Evolutionary conservation across 1,140 invertebrate species (phyloP), one percentile per base, ranked within the genome.

Genomic region (Euglossa dilemma): DNA sequence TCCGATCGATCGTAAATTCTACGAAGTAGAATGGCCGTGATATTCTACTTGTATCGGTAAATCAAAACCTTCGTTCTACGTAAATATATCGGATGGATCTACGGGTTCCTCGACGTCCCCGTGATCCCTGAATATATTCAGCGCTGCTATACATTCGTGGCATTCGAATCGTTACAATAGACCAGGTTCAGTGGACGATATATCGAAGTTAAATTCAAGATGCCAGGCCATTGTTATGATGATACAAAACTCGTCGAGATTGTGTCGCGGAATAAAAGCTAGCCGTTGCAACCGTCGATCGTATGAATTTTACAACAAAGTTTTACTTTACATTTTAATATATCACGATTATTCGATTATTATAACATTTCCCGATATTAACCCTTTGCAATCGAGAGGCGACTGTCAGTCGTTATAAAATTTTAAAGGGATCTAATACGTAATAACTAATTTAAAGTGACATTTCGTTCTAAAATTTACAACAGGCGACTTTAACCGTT

Each of bases 1-100:
- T 54, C 3, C 28, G 14, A 9, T 25, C 25, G 54, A 69, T 43
- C 63, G 45, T 82, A 76, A 75, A 82, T 82, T 47, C 45, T 16
- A 43, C 73, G 54, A 23, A 52, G n/a, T 76, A 75, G 63, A 52
- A 66, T 18, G 18, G 8, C 8, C 6, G 43, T n/a, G 36, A 52
- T 54, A 63, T 50, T 75, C 71, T 50, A 47, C 25, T 36, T 64
- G 14, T 47, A 6, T 18, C 52, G 18, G n/a, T 59, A 54, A 76
- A 82, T 82, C 63, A 52, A 64, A 25, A 20, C 6, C 67, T 67
- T 45, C n/a, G 63, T 12, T 47, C 20, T 36, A 47, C 43, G 43
- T 36, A 47, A 57, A 81, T 64, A 4, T 28, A 52, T 72, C 16
- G 36, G 25, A 8, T 14, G 71, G 25, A 45, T 73, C 28, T 14